Conservation (phyloP, 2,888 invertebrate genomes). For the Hesperia comma region DNA sequence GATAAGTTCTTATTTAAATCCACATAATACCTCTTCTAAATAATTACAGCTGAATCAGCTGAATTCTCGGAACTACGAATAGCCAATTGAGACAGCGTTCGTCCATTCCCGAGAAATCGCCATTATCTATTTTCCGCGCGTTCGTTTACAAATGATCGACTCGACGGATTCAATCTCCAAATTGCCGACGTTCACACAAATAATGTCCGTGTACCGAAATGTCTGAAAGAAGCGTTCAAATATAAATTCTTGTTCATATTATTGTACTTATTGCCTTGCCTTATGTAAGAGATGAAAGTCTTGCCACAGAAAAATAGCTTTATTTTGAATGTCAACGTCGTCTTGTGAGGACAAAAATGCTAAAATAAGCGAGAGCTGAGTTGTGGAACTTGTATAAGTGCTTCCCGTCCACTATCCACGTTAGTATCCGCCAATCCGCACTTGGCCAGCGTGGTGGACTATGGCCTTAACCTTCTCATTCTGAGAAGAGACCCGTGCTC, state of each 20-base stretch:
- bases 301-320: no score
- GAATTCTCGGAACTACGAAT: background rate
- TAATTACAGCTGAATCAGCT: background rate
- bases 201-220: background rate
- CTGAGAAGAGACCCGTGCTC: no score
- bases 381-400: no score
- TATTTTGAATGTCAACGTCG: no score
- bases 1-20: background rate
- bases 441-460: no score
- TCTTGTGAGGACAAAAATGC: no score
- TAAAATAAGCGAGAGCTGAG: no score
- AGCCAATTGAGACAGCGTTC: slow-evolving; percentile 15
- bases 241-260: background rate
- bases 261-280: no score
- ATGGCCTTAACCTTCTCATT: no score
- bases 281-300: no score
- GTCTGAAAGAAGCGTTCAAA: background rate
- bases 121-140: slow-evolving; percentile 16
- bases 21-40: slow-evolving; percentile 1
- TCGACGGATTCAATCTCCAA: slow-evolving; percentile 10
- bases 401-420: no score
- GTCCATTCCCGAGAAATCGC: slow-evolving; percentile 8
- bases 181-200: slow-evolving; percentile 5
- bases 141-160: slow-evolving; percentile 9
- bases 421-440: no score